A percentile compares a stretch with the other conserved stretches of the same genome.
These are phyloP conservation scores for Myiozetetes cayanensis DNA, from an alignment of 2,113 vertebrate species.

Conservation along the genomic window DNA sequence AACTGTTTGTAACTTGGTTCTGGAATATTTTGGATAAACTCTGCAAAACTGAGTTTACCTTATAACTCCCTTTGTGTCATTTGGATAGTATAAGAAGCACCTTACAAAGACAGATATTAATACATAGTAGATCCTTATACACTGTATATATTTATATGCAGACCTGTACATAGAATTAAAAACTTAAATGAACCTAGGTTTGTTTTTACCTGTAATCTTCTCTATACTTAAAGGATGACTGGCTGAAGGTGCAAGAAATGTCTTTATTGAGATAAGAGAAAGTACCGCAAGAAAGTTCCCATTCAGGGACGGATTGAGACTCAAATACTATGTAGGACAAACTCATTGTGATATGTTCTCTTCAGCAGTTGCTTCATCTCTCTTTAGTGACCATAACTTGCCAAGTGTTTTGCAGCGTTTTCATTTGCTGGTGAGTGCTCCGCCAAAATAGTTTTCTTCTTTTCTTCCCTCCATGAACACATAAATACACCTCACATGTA, in stretches of 20 bases:
- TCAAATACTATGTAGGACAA: neutral
- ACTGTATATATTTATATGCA: neutral
- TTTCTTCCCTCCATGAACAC: neutral
- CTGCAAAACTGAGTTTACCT: neutral
- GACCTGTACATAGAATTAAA: neutral
- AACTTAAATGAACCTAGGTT: neutral
- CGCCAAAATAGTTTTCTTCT: neutral
- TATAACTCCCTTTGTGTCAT: neutral
- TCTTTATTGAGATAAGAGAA: neutral
- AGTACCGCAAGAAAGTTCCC: neutral
- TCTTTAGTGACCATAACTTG: neutral
- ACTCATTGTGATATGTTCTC: neutral
- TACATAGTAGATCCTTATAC: neutral
- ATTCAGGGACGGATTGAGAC: neutral
- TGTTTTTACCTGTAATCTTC: neutral
- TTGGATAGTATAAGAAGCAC: neutral
- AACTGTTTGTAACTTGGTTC: neutral
- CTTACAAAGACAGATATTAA: neutral
- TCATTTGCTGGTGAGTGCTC: neutral
- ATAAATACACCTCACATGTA: neutral
- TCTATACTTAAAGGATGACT: neutral
- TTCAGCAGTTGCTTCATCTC: neutral
- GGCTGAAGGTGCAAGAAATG: neutral
- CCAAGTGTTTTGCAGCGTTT: neutral
- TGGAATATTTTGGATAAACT: neutral